Percentiles rank a stretch among this genome's conserved stretches.
Conservation (phyloP, 2,888 invertebrate species). For the Gerris lacustris region DNA sequence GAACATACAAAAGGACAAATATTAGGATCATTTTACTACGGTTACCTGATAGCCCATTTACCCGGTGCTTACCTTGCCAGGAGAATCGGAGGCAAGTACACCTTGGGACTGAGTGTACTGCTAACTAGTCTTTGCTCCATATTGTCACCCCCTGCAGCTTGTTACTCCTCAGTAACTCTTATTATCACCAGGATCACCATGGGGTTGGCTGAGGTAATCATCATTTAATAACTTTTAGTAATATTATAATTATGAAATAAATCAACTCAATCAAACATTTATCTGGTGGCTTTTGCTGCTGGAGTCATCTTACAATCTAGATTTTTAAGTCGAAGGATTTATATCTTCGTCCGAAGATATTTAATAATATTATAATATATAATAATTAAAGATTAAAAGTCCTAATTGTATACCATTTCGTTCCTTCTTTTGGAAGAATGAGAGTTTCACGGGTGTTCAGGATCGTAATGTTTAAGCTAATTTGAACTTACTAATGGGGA, state of each 20-base stretch:
- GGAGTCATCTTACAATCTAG: no score
- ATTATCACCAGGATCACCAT: constrained; percentile 38
- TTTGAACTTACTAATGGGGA: no score
- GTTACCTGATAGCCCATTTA: constrained; percentile 40
- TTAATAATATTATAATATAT: not conserved
- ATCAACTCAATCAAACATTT: no score
- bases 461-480: no score
- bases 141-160: constrained; percentile 38
- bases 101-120: constrained; percentile 39
- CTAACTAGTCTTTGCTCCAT: constrained; percentile 39
- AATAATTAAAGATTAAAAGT: no score
- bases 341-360: no score
- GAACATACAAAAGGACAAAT: constrained; percentile 42
- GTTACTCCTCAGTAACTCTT: constrained; percentile 35
- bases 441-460: not conserved
- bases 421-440: not conserved
- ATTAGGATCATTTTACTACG: constrained; percentile 40
- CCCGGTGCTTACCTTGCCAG: constrained; percentile 39
- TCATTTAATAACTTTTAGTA: not conserved
- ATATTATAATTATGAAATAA: not conserved
- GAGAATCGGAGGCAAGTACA: constrained; percentile 38
- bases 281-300: no score
- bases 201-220: constrained; percentile 40
- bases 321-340: no score
- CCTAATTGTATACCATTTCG: not conserved